Evolutionary conservation across 1,140 invertebrate genomes (phyloP).

Genomic region (Stenopsyche tienmushanensis): DNA sequence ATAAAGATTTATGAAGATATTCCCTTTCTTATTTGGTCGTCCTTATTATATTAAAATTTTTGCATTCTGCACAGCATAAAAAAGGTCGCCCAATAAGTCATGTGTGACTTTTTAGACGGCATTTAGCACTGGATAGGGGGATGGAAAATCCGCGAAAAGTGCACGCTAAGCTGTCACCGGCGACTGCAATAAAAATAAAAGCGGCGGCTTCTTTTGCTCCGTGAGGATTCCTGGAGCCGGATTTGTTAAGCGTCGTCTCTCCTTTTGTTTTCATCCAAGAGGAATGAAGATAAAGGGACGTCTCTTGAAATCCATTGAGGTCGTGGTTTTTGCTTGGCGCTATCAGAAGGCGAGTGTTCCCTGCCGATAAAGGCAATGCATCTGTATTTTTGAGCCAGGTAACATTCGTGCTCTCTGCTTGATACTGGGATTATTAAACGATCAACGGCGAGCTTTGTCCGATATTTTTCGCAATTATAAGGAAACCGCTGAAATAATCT

Average conservation of each 20-base stretch:
- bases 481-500: not conserved
- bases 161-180: constrained; percentile 30
- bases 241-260: constrained; percentile 17
- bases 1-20: too few relatives aligned
- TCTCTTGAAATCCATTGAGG: not conserved
- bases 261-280: not conserved
- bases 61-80: too few relatives aligned
- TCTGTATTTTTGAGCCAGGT: not conserved
- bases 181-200: constrained; percentile 18
- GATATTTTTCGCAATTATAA: too few relatives aligned
- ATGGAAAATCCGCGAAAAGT: constrained; percentile 18
- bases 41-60: too few relatives aligned
- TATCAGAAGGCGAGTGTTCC: not conserved
- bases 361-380: not conserved
- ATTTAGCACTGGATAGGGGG: too few relatives aligned
- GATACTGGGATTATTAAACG: not conserved
- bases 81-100: too few relatives aligned
- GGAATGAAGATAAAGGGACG: not conserved
- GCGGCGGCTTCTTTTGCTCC: constrained; percentile 8
- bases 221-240: too few relatives aligned
- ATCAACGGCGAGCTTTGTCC: too few relatives aligned
- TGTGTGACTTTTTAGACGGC: too few relatives aligned
- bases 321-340: not conserved
- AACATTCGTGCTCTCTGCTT: not conserved
- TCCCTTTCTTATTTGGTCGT: too few relatives aligned